Evolutionary conservation across 1,140 invertebrate genomes (phyloP).

Genomic region (Sinonovacula constricta): DNA sequence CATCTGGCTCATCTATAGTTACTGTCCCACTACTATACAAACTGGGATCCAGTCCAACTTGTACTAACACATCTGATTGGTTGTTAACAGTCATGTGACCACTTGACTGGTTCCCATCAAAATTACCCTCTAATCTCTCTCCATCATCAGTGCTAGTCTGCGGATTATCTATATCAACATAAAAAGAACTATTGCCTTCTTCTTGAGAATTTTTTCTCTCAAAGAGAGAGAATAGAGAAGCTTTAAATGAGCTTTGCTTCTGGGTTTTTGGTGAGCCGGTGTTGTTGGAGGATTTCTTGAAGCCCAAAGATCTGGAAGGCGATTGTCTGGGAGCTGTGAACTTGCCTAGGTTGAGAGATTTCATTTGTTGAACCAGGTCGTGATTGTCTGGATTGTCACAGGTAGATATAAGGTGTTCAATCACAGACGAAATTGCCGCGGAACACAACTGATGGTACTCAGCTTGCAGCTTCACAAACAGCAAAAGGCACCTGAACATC

Average conservation of each 20-base stretch:
- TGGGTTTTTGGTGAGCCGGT: slow-evolving; percentile 54
- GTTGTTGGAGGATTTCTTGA: slow-evolving; percentile 53
- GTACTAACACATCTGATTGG: slow-evolving; percentile 58
- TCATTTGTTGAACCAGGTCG: slow-evolving; percentile 55
- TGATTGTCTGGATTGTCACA: slow-evolving; percentile 56
- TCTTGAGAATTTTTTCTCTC: slow-evolving; percentile 66
- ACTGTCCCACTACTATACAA: too few relatives aligned
- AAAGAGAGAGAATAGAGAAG: slow-evolving; percentile 71
- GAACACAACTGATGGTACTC: slow-evolving; percentile 71
- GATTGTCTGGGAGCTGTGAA: slow-evolving; percentile 52
- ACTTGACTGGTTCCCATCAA: too few relatives aligned
- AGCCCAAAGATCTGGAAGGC: slow-evolving; percentile 8
- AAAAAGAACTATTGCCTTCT: slow-evolving; percentile 68
- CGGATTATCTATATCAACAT: slow-evolving; percentile 66
- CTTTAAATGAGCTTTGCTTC: slow-evolving; percentile 57
- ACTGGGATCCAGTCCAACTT: slow-evolving; percentile 58
- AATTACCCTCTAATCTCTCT: slow-evolving; percentile 29
- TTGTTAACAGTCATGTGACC: slow-evolving; percentile 17
- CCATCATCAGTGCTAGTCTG: slow-evolving; percentile 11
- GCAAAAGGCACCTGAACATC: slow-evolving; percentile 62
- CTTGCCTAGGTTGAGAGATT: slow-evolving; percentile 56
- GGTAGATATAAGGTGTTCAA: slow-evolving; percentile 58
- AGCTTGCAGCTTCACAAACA: slow-evolving; percentile 69
- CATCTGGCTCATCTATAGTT: too few relatives aligned
- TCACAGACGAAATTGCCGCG: slow-evolving; percentile 59